These are phyloP conservation scores for Eucera pruinosa DNA, from an alignment of 2,888 invertebrate species.

Conservation along the genomic window DNA sequence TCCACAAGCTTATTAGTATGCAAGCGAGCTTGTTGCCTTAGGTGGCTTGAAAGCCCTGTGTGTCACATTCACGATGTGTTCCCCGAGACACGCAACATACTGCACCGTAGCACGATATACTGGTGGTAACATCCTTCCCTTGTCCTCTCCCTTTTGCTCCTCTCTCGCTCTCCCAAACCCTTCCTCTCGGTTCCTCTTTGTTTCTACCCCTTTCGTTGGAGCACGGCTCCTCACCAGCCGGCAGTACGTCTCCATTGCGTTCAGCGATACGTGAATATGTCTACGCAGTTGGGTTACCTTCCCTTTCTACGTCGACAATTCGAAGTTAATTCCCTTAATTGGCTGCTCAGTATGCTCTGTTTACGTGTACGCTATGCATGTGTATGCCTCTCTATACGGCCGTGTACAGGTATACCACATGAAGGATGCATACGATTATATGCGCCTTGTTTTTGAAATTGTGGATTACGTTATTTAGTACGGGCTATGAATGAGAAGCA, in stretches of 20 bases:
- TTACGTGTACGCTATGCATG: conserved; percentile 28
- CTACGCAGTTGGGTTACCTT: conserved; percentile 44
- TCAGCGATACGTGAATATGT: conserved; percentile 59
- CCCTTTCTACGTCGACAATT: conserved; percentile 66
- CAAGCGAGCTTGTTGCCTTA: conserved; percentile 82
- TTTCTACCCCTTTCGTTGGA: conserved; percentile 34
- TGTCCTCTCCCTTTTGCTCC: conserved; percentile 44
- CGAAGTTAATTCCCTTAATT: conserved; percentile 73
- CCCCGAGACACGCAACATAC: conserved; percentile 76
- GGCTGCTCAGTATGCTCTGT: conserved; percentile 55
- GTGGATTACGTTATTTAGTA: not conserved
- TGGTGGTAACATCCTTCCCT: conserved; percentile 58
- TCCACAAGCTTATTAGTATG: conserved; percentile 83
- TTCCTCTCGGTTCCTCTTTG: conserved; percentile 14
- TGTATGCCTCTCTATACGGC: conserved; percentile 6
- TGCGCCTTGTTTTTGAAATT: conserved; percentile 20
- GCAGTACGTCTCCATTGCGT: conserved; percentile 57
- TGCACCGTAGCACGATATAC: conserved; percentile 68
- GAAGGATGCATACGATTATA: conserved; percentile 16
- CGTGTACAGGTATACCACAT: not conserved
- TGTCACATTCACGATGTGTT: conserved; percentile 81
- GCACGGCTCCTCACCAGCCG: conserved; percentile 19
- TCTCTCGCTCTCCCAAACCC: not conserved
- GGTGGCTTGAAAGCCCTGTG: conserved; percentile 81
- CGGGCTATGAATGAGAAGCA: not conserved